Base-by-base conservation (phyloP, 2,797 vertebrate species). In the Gallirallus australis region DNA sequence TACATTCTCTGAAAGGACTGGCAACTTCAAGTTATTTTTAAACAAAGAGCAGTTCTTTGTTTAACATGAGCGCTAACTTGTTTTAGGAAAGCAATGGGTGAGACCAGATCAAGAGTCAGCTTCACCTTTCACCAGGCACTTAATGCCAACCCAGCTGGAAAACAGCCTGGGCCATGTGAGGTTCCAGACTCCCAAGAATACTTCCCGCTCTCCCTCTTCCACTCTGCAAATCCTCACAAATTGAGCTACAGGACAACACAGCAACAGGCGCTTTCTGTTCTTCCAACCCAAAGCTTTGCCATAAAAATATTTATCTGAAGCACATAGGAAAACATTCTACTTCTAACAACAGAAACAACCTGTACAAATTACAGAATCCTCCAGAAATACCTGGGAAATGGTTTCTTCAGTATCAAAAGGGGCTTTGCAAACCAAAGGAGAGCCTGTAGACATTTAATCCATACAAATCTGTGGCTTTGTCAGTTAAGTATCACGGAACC, bases 41-140 rank as follows among this genome's bases (percentile, higher is more conserved):
- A 96, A 92, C 88, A 96, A 97, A 96, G 92, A 93, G 70, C 66
- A 94, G 69, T 69, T 86, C 96, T 95, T 96, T 96, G 93, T 95
- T 59, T 94, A 81, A 94, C 78, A 56, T 2, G n/a, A 92, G 93
- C 33, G 10, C 84, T 79, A 76, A 83, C 66, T 47, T 86, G 80
- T 79, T 82, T 89, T 42, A 84, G 27, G 57, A 85, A 86, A 94
- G 68, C 59, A 70, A 53, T 6, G 42, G 77, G 73, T 86, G 85
- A 88, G 63, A 57, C 70, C 30, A 14, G 56, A 91, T 59, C 65
- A 86, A 72, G 31, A 20, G 72, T 65, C 50, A 59, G 61, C 57
- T 84, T 89, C 84, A 85, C 80, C 76, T 89, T 89, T 81, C 82
- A 72, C 35, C 52, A 61, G 40, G 53, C 47, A 33, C 52, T 61